Percentiles rank a stretch among this genome's conserved stretches.
phyloP scores from a whole-genome alignment of 1,140 invertebrate genomes.

The Drosophila bocki region DNA sequence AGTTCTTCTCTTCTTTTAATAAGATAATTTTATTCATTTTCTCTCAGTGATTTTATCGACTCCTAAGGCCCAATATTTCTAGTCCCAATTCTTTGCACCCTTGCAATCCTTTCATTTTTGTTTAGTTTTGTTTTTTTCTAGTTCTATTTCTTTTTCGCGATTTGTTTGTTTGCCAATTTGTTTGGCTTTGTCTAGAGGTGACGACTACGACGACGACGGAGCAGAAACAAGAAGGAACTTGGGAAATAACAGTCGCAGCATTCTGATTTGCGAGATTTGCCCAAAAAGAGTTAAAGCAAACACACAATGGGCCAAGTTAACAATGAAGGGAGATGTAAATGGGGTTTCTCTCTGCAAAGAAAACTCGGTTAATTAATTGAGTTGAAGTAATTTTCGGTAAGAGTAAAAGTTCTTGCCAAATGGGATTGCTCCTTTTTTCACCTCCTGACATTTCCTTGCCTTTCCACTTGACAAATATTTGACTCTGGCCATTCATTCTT shows the following conservation, averaged over 20 bases:
- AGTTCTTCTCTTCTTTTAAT: background rate
- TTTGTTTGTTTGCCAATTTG: slow-evolving; percentile 74
- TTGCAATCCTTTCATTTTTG: slow-evolving; percentile 61
- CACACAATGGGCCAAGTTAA: slow-evolving; percentile 13
- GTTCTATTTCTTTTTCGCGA: slow-evolving; percentile 40
- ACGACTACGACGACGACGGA: slow-evolving; percentile 1
- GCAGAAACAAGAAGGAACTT: slow-evolving; percentile 8
- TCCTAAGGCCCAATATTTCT: slow-evolving; percentile 11
- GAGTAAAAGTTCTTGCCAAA: slow-evolving; percentile 30
- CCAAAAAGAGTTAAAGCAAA: slow-evolving; percentile 71
- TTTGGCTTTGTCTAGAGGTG: slow-evolving; percentile 69
- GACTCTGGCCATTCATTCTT: slow-evolving; percentile 12
- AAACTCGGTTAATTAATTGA: slow-evolving; percentile 74
- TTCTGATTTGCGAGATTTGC: slow-evolving; percentile 62
- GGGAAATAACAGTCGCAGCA: slow-evolving; percentile 8
- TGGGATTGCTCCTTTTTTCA: slow-evolving; percentile 38
- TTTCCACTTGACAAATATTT: slow-evolving; percentile 69
- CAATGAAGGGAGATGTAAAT: slow-evolving; percentile 3
- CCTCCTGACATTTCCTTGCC: slow-evolving; percentile 24
- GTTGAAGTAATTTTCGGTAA: slow-evolving; percentile 71
- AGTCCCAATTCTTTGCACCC: slow-evolving; percentile 18
- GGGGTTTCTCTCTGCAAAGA: slow-evolving; percentile 7
- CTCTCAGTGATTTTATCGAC: slow-evolving; percentile 10
- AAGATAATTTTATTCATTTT: background rate
- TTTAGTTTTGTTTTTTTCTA: slow-evolving; percentile 33